These are phyloP conservation scores for Bombus affinis DNA, from an alignment of 1,140 invertebrate genomes.

Conservation along the genomic window DNA sequence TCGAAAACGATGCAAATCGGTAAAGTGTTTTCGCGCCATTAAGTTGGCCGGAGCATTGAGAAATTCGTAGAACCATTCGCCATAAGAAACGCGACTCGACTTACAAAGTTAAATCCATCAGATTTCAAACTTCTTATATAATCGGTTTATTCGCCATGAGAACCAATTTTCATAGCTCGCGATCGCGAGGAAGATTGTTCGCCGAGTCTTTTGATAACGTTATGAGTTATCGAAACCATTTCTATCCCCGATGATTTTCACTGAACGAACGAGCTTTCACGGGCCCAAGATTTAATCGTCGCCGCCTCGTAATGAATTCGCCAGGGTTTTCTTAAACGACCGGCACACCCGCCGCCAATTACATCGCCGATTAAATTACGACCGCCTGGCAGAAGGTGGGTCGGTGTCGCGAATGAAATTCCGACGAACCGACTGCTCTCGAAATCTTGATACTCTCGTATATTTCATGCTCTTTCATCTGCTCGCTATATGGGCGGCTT, in stretches of 20 bases:
- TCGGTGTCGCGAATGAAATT: conserved; percentile 41
- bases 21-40: background rate
- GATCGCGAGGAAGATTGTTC: background rate
- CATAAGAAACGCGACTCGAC: background rate
- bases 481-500: background rate
- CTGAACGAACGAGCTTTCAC: background rate
- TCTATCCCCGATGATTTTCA: background rate
- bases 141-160: background rate
- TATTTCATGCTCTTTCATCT: background rate
- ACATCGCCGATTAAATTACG: conserved; percentile 46
- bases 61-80: background rate
- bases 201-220: background rate
- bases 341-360: conserved; percentile 15
- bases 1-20: background rate
- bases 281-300: conserved; percentile 26
- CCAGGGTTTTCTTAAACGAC: conserved; percentile 38
- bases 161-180: background rate
- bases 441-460: conserved; percentile 22
- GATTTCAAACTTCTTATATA: background rate
- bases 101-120: background rate
- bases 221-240: background rate
- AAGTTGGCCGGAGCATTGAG: background rate
- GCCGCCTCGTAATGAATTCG: conserved; percentile 40
- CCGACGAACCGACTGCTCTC: conserved; percentile 15
- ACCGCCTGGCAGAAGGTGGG: conserved; percentile 20